Percentiles rank a stretch among this genome's conserved stretches.
Evolutionary conservation across 1,140 invertebrate genomes (phyloP).

Genomic region (Neelides sp.): DNA sequence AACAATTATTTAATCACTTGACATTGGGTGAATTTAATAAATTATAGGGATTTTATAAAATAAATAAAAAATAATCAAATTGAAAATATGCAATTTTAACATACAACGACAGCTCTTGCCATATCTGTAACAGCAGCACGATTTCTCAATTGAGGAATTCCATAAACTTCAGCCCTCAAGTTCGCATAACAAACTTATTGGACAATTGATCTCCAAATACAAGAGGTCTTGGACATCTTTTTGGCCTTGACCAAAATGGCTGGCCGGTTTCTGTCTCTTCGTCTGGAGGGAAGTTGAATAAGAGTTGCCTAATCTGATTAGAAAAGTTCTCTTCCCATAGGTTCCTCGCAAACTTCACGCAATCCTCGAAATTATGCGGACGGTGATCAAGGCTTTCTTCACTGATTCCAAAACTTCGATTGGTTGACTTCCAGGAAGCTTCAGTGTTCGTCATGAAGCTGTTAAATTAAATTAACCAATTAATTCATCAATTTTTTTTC

Average conservation of each 20-base stretch:
- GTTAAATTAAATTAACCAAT: constrained; percentile 32
- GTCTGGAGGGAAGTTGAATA: constrained; percentile 94
- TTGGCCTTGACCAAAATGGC: constrained; percentile 98
- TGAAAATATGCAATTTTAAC: too few relatives aligned
- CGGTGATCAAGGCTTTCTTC: constrained; percentile 73
- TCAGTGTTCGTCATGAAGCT: constrained; percentile 69
- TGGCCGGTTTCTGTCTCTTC: constrained; percentile 82
- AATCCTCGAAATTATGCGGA: constrained; percentile 70
- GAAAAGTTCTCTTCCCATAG: constrained; percentile 86
- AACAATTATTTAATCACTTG: too few relatives aligned
- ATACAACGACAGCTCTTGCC: constrained; percentile 43
- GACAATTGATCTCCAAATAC: constrained; percentile 57
- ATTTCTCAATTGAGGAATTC: constrained; percentile 56
- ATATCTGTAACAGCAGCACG: constrained; percentile 53
- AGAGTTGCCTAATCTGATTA: constrained; percentile 89
- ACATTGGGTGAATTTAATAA: too few relatives aligned
- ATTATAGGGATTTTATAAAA: too few relatives aligned
- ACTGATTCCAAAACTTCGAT: constrained; percentile 80
- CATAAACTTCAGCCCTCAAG: constrained; percentile 83
- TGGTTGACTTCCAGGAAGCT: constrained; percentile 78
- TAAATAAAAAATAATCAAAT: too few relatives aligned
- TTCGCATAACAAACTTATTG: constrained; percentile 89
- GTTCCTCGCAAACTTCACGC: constrained; percentile 77
- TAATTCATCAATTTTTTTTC: too few relatives aligned
- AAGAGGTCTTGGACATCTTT: constrained; percentile 80